Base-by-base conservation (phyloP, 1,140 invertebrate species). In the Trachelipus rathkii region DNA sequence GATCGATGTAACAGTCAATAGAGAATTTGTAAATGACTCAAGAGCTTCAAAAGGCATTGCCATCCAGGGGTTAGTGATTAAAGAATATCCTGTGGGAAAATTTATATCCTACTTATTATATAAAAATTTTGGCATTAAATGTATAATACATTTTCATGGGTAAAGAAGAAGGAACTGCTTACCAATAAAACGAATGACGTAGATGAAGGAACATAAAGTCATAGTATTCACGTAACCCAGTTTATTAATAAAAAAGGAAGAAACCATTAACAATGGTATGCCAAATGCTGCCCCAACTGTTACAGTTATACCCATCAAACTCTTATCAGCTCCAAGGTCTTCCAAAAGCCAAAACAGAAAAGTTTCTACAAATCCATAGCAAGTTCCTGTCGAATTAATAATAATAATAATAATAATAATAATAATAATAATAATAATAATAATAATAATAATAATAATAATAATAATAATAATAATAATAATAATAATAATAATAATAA, bases 321-420 rank as follows among this genome's bases (percentile, higher is more conserved):
- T 90, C 76, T 91, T 89, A 0, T 90, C 90, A 10, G 89, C 91
- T n/a, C 91, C 92, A 73, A 94, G 85, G 82, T 93, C 92, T 84
- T 92, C 89, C 6, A 95, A 87, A 74, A 93, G 88, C 92, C 92
- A 93, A 84, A 94, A 95, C 5, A 95, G 85, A 84, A 93, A 95
- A 77, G 90, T 92, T 84, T 94, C 92, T 46, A 93, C 90, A 84
- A 92, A 93, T 10, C 92, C 92, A 91, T 92, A 93, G 7, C 90
- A 90, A 0, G 88, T 91, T 10, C 92, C 92, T 92, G 83, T n/a
- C 86, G 85, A 4, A 60, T 4, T 33, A 33, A 33, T 33, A 33
- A 33, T 33, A 33, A 33, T 33, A 33, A 33, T 3, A 86, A 85
- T 60, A 60, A 60, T 33, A 33, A 33, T 33, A 33, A 33, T 33